Evolutionary conservation across 2,888 invertebrate species (phyloP).

Genomic region (Augiades crinisus): DNA sequence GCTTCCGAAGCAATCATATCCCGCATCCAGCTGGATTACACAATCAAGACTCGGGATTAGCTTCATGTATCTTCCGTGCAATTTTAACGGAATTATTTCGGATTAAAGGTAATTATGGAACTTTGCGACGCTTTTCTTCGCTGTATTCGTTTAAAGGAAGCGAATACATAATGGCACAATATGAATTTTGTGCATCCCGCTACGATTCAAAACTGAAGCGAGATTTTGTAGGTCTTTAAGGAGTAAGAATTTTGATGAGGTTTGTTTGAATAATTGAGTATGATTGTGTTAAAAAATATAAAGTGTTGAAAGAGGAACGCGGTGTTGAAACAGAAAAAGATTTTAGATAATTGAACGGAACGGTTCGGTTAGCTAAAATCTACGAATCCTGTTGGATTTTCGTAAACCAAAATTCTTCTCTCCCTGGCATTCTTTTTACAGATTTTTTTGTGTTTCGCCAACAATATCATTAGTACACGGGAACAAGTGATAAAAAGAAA

Average conservation of each 20-base stretch:
- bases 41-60: conserved; percentile 33
- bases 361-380: conserved; percentile 65
- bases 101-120: background rate
- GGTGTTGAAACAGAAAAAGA: conserved; percentile 39
- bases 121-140: too few species aligned
- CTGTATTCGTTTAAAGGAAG: too few species aligned
- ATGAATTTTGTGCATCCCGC: too few species aligned
- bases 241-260: too few species aligned
- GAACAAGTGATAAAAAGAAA: conserved; percentile 58
- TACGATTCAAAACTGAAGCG: too few species aligned
- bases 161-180: too few species aligned
- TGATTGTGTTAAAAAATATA: too few species aligned
- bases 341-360: conserved; percentile 64
- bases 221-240: too few species aligned
- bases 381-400: conserved; percentile 26
- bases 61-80: background rate
- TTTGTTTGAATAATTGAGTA: too few species aligned
- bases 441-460: conserved; percentile 57
- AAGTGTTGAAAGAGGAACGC: conserved; percentile 20
- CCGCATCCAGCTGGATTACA: conserved; percentile 37
- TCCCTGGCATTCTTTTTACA: conserved; percentile 70
- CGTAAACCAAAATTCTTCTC: conserved; percentile 59
- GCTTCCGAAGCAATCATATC: conserved; percentile 38
- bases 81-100: background rate
- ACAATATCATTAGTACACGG: conserved; percentile 54